A percentile compares a stretch with the other conserved stretches of the same genome.
Conservation (phyloP, 2,113 vertebrate genomes). For the Arothron firmamentum region DNA sequence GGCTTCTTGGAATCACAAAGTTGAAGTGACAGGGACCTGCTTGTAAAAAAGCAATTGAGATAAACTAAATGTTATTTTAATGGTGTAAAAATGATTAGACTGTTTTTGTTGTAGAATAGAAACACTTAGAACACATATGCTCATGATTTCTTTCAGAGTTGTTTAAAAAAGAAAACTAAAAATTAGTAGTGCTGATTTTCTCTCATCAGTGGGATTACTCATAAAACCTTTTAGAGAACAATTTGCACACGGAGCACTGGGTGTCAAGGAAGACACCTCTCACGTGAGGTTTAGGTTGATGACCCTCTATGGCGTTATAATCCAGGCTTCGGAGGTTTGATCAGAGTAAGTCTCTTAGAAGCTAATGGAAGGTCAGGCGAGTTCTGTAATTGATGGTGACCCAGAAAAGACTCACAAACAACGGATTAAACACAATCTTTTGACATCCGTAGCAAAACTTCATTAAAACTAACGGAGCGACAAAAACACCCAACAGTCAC, state of each 20-base stretch:
- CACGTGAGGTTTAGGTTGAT: conserved; percentile 70
- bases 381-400: conserved; percentile 61
- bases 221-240: conserved; percentile 13
- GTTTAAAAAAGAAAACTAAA: no score
- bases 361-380: conserved; percentile 74
- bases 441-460: conserved; percentile 5
- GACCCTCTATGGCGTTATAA: conserved; percentile 77
- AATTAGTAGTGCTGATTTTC: conserved; percentile 1
- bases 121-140: no score
- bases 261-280: conserved; percentile 70
- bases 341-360: conserved; percentile 81
- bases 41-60: no score
- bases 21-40: no score
- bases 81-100: no score
- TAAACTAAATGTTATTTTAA: no score
- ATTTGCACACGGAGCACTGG: conserved; percentile 10
- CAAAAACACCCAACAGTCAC: neutral
- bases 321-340: conserved; percentile 60
- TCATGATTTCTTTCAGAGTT: no score
- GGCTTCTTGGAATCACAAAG: no score
- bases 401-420: conserved; percentile 56
- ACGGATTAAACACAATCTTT: conserved; percentile 42
- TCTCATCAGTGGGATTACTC: conserved; percentile 31
- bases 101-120: no score
- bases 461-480: neutral